Conservation (phyloP, 1,140 invertebrate species). For the Gryon sp. region DNA sequence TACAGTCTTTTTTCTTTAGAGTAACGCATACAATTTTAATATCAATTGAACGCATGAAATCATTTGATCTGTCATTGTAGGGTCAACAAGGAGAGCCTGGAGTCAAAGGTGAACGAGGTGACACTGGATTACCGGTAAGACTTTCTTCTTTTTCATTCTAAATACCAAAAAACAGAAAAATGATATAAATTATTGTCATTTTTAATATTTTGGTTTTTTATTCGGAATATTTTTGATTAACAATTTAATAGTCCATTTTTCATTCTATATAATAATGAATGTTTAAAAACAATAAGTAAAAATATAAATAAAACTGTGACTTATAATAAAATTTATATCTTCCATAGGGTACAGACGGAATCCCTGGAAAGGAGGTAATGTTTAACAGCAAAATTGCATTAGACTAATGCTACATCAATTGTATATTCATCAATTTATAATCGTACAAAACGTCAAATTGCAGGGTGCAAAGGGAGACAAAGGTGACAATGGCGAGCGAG, state of each 20-base stretch:
- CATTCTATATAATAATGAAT: too few species aligned
- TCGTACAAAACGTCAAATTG: conserved; percentile 67
- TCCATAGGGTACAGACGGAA: conserved; percentile 94
- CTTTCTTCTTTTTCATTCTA: conserved; percentile 32
- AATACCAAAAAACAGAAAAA: too few species aligned
- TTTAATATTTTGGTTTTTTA: too few species aligned
- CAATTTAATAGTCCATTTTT: too few species aligned
- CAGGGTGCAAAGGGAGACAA: conserved; percentile 93
- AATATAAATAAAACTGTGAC: too few species aligned
- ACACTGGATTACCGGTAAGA: conserved; percentile 94
- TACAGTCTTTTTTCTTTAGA: too few species aligned
- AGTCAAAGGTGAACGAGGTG: conserved; percentile 92
- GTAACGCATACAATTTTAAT: too few species aligned
- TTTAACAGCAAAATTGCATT: too few species aligned
- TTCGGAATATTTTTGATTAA: too few species aligned
- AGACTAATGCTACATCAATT: neutral
- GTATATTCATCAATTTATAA: neutral
- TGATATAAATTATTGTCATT: too few species aligned
- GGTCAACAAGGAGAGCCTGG: conserved; percentile 94
- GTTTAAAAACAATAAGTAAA: too few species aligned
- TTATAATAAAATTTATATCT: conserved; percentile 46
- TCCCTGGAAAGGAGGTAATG: conserved; percentile 94
- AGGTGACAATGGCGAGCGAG: conserved; percentile 91
- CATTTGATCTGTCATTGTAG: conserved; percentile 82
- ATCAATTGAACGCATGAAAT: too few species aligned